Conservation (phyloP, 1,140 invertebrate species). For the Eupeodes corollae region DNA sequence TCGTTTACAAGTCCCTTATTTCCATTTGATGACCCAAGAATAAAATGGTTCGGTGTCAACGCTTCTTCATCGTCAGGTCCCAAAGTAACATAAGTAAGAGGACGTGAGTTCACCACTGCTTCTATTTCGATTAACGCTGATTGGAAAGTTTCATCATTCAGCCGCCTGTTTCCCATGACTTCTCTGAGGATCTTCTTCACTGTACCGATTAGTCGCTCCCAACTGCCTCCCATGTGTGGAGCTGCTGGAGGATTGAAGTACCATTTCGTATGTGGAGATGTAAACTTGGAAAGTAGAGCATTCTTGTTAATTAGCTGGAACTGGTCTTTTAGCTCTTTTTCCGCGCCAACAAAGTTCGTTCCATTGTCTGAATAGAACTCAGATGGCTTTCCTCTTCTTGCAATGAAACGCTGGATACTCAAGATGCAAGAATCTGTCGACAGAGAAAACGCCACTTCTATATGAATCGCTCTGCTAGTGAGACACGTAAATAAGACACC, state of each 20-base stretch:
- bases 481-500: constrained; percentile 16
- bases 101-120: constrained; percentile 14
- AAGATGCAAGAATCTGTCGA: constrained; percentile 9
- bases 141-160: constrained; percentile 13
- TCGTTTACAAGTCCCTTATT: neutral
- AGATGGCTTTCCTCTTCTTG: constrained; percentile 11
- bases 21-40: constrained; percentile 3
- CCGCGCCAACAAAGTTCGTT: constrained; percentile 28
- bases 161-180: constrained; percentile 9
- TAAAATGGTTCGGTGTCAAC: constrained; percentile 7
- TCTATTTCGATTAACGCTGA: constrained; percentile 18
- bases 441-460: constrained; percentile 10
- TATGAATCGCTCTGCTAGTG: constrained; percentile 11
- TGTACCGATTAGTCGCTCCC: constrained; percentile 17
- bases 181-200: constrained; percentile 13
- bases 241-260: too few relatives aligned
- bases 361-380: constrained; percentile 30
- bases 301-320: too few relatives aligned
- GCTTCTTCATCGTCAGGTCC: constrained; percentile 15
- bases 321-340: too few relatives aligned
- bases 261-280: too few relatives aligned
- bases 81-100: constrained; percentile 16
- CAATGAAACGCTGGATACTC: constrained; percentile 9
- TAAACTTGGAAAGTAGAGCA: too few relatives aligned
- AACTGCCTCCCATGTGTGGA: too few relatives aligned